Conservation (phyloP, 2,797 vertebrate species). For the Limosa lapponica region DNA sequence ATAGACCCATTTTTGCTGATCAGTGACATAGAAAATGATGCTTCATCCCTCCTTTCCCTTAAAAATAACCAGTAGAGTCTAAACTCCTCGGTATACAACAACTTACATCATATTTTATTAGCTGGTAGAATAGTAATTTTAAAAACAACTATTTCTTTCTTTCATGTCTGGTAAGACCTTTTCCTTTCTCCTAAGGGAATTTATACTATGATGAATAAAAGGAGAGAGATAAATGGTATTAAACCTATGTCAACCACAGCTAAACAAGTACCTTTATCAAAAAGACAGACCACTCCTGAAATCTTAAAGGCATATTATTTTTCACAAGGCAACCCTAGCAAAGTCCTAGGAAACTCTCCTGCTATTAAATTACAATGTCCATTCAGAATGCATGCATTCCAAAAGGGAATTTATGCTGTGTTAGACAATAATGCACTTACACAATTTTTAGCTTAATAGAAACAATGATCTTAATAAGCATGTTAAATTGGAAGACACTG, state of each 20-base stretch:
- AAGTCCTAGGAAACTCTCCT: constrained; percentile 12
- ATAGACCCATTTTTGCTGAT: neutral
- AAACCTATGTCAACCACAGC: neutral
- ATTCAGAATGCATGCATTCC: neutral
- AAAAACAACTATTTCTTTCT: constrained; percentile 34
- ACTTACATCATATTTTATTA: constrained; percentile 21
- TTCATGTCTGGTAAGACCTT: neutral
- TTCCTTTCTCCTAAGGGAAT: neutral
- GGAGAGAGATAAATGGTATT: constrained; percentile 5
- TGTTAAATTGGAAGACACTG: constrained; percentile 61
- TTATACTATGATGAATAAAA: constrained; percentile 22
- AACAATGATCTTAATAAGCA: constrained; percentile 66
- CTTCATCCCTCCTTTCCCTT: neutral
- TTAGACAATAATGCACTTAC: constrained; percentile 38
- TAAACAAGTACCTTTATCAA: constrained; percentile 39
- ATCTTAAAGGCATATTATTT: neutral
- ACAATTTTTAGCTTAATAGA: constrained; percentile 59
- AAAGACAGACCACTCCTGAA: constrained; percentile 19
- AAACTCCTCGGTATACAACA: neutral
- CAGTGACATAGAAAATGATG: neutral
- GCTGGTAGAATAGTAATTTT: neutral
- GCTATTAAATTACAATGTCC: constrained; percentile 30
- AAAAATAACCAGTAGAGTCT: neutral
- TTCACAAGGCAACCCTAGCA: neutral
- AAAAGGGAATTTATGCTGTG: constrained; percentile 44